Evolutionary conservation across 2,888 invertebrate genomes (phyloP), one percentile per base, ranked within the genome.

Genomic region (Cheilosia vernalis): DNA sequence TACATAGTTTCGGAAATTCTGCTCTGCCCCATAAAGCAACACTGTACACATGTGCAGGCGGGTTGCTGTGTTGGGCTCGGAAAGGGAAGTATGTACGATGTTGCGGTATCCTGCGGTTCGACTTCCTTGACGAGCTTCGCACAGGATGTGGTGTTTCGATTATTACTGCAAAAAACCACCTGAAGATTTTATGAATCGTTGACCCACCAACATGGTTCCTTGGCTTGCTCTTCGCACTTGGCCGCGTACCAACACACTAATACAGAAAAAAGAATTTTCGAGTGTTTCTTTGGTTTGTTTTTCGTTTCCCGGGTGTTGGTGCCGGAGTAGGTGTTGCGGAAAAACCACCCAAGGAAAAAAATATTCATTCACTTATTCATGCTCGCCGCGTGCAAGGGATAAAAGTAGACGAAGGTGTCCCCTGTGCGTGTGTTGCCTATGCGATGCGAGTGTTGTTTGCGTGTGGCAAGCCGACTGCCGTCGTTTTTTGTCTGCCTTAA

Each of bases 151-250:
- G 15, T 33, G 15, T 61, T 21, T 1, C 21, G 21, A 21, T 21
- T 61, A 53, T 58, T 58, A 63, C 49, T 56, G 47, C 24, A 19
- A 51, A 55, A 86, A 87, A 87, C 87, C 87, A 87, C 87, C 87
- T 87, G 87, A 87, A 87, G 87, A 82, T 86, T 83, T 86, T 86
- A 82, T 86, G 86, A 86, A 82, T 82, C 86, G 73, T 86, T 86
- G 86, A 86, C 86, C 86, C 78, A 86, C 72, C 86, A 86, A 77
- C 86, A 77, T 63, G 76, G 67, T 77, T 85, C 77, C 81, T 77
- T 76, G 63, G 56, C 70, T 85, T 85, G 33, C 70, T 81, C 70
- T 40, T n/a, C 24, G 27, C 27, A 27, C 42, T 30, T 73, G 19
- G 37, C 67, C 55, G 49, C 55, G 37, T 55, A 17, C 24, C 19